A percentile compares a stretch with the other conserved stretches of the same genome.
These are phyloP conservation scores for Rhinoraja longicauda DNA, from an alignment of 2,797 vertebrate species.

Conservation along the genomic window DNA sequence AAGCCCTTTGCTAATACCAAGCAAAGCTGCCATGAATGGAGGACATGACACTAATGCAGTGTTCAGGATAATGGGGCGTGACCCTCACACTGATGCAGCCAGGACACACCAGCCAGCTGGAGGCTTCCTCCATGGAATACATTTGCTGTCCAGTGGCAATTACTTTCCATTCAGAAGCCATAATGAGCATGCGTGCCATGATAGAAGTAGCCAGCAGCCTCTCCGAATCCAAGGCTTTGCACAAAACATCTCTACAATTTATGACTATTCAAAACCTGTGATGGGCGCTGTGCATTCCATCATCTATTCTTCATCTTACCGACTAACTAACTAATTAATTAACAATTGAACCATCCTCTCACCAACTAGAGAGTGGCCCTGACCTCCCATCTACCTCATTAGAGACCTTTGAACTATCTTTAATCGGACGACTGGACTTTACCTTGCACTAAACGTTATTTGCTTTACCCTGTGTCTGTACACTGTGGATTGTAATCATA, in stretches of 20 bases:
- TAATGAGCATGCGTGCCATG: slow-evolving; percentile 58
- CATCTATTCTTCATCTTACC: background rate
- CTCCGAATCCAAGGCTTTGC: background rate
- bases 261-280: background rate
- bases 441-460: too few relatives aligned
- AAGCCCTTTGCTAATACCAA: slow-evolving; percentile 7
- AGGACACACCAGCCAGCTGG: slow-evolving; percentile 67
- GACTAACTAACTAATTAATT: too few relatives aligned
- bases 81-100: slow-evolving; percentile 68
- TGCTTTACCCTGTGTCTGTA: too few relatives aligned
- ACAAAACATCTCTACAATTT: slow-evolving; percentile 20
- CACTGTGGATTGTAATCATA: too few relatives aligned
- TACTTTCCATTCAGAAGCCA: slow-evolving; percentile 66
- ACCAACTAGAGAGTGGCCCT: too few relatives aligned
- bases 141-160: slow-evolving; percentile 79
- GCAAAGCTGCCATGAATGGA: slow-evolving; percentile 12
- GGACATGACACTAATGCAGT: slow-evolving; percentile 55
- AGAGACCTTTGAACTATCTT: too few relatives aligned
- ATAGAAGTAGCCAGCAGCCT: background rate
- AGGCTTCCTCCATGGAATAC: slow-evolving; percentile 72
- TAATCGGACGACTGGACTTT: too few relatives aligned
- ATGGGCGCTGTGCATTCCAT: background rate
- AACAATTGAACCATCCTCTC: too few relatives aligned
- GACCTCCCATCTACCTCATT: too few relatives aligned
- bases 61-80: slow-evolving; percentile 54